These are phyloP conservation scores for Octopus bimaculoides DNA, from an alignment of 1,140 invertebrate species.

Conservation along the genomic window DNA sequence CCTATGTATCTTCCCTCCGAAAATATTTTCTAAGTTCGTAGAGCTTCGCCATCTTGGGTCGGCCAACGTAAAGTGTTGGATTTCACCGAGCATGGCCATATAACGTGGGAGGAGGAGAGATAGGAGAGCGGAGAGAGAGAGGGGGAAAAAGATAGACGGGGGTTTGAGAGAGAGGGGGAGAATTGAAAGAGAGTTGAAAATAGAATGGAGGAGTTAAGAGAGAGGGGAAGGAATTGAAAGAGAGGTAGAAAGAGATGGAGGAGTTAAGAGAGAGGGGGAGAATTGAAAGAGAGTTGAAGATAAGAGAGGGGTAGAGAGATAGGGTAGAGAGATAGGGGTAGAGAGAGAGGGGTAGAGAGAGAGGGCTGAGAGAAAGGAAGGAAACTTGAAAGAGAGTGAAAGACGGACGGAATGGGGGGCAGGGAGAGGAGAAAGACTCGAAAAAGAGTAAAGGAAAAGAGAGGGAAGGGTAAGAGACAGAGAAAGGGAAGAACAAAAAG, in stretches of 20 bases:
- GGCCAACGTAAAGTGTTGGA: background rate
- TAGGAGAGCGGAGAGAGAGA: background rate
- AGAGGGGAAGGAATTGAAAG: background rate
- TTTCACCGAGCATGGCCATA: background rate
- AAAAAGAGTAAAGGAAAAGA: no score
- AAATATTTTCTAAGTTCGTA: slow-evolving; percentile 7
- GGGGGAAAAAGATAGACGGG: background rate
- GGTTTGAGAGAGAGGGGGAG: background rate
- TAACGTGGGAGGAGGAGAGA: background rate
- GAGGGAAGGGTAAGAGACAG: no score
- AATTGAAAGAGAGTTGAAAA: background rate
- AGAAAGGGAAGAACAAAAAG: no score
- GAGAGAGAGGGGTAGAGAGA: no score
- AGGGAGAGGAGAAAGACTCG: no score
- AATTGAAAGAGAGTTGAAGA: background rate
- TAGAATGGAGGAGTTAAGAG: background rate
- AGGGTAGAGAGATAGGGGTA: background rate
- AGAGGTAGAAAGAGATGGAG: background rate
- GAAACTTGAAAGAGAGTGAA: no score
- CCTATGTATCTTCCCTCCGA: slow-evolving; percentile 5
- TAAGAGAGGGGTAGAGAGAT: background rate
- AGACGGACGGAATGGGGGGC: no score
- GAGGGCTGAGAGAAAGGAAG: no score
- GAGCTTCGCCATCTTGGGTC: slow-evolving; percentile 8
- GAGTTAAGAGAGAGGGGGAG: background rate